These are phyloP conservation scores for Ellobium chinense DNA, from an alignment of 2,888 invertebrate genomes.

Conservation along the genomic window DNA sequence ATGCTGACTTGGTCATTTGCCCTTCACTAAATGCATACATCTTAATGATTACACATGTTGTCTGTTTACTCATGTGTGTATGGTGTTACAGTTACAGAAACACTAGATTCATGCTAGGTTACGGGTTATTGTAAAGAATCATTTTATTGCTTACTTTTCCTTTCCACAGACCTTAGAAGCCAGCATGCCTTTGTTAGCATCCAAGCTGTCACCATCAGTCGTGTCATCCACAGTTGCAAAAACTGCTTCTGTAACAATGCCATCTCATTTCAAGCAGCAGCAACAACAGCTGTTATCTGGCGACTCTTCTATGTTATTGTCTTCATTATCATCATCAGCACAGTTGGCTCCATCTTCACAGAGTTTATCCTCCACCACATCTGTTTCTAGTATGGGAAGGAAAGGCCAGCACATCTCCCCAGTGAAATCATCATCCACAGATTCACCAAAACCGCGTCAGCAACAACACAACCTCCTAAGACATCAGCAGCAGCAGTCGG, in stretches of 20 bases:
- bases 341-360: background rate
- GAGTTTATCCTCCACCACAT: background rate
- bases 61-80: no score
- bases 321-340: slow-evolving; percentile 10
- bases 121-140: background rate
- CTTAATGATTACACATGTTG: no score
- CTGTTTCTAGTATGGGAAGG: background rate
- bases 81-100: no score
- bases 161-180: slow-evolving; percentile 38
- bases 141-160: background rate
- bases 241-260: background rate
- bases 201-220: slow-evolving; percentile 33
- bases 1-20: no score
- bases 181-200: slow-evolving; percentile 39
- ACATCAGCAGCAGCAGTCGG: slow-evolving; percentile 14
- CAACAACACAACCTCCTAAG: background rate
- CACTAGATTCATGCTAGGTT: no score
- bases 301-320: background rate
- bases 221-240: slow-evolving; percentile 8
- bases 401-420: background rate
- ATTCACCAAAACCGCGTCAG: background rate
- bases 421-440: background rate
- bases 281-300: slow-evolving; percentile 7
- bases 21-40: no score
- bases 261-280: slow-evolving; percentile 28